Base-by-base conservation (phyloP, 2,888 invertebrate genomes). In the Volucella inanis region DNA sequence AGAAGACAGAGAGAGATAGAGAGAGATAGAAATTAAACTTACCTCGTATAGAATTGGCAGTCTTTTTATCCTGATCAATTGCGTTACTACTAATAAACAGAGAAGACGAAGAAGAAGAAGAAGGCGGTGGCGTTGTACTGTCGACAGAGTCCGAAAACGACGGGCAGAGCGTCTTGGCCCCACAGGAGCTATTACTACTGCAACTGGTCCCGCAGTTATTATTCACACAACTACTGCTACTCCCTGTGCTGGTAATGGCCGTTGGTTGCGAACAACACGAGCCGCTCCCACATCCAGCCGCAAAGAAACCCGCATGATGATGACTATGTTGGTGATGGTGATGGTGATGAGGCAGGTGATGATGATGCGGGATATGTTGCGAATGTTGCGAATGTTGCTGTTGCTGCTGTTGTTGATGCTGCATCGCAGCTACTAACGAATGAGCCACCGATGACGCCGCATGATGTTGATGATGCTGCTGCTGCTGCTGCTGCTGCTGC, bases 1-100 rank as follows among this genome's bases (percentile, higher is more conserved):
- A 15, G 8, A 49, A 14, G 15, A 8, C 14, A 12, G 49, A 49
- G 15, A 50, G n/a, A 50, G 50, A 22, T 2, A 8, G 2, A 50
- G 2, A 22, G 18, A 31, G 59, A 52, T 11, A 15, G 11, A 43
- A 43, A 12, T 18, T 12, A 18, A 65, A 80, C 86, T 87, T 82
- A 89, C 89, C 89, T 89, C 89, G 85, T 85, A 89, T 89, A 54
- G 89, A 89, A 87, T 89, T 89, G 68, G 89, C 89, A 87, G 88
- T 87, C 87, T 89, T 89, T 87, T 89, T 89, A 72, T 89, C 89
- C 85, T 87, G 88, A 77, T 88, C 88, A 78, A 88, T 87, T 83
- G 88, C 87, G 82, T 83, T 87, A 82, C 82, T 86, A 84, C 88
- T 83, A 76, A 86, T 86, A 87, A 87, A 88, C 84, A 77, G 76